These are phyloP conservation scores for Gymnoscelis rufifasciata DNA, from an alignment of 2,888 invertebrate genomes.

Conservation along the genomic window DNA sequence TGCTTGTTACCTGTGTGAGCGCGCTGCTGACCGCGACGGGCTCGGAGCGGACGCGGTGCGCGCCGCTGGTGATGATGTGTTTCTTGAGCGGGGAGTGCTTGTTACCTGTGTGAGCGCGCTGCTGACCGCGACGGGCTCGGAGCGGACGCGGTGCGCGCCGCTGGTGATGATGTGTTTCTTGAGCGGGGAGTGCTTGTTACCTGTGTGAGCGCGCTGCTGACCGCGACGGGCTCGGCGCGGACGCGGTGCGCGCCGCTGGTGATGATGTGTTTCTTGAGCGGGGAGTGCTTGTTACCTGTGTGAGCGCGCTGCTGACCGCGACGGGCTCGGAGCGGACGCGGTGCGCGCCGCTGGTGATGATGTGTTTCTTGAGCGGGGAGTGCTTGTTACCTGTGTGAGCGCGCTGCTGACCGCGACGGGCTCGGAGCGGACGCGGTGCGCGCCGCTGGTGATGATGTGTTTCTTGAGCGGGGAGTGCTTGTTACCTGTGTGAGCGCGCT, in stretches of 20 bases:
- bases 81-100: too few species aligned
- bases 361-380: conserved; percentile 66
- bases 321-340: conserved; percentile 33
- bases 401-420: not conserved
- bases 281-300: too few species aligned
- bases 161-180: conserved; percentile 66
- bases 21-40: too few species aligned
- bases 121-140: conserved; percentile 30
- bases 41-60: too few species aligned
- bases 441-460: not conserved
- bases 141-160: conserved; percentile 38
- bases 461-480: conserved; percentile 42
- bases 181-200: too few species aligned
- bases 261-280: too few species aligned
- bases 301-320: conserved; percentile 12
- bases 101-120: too few species aligned
- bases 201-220: too few species aligned
- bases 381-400: conserved; percentile 31
- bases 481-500: not conserved
- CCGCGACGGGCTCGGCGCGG: too few species aligned
- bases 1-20: too few species aligned
- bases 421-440: not conserved
- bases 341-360: conserved; percentile 50
- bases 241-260: too few species aligned
- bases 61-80: too few species aligned